Evolutionary conservation across 1,140 invertebrate species (phyloP).

Genomic region (Pseudomyrmex flavicornis): DNA sequence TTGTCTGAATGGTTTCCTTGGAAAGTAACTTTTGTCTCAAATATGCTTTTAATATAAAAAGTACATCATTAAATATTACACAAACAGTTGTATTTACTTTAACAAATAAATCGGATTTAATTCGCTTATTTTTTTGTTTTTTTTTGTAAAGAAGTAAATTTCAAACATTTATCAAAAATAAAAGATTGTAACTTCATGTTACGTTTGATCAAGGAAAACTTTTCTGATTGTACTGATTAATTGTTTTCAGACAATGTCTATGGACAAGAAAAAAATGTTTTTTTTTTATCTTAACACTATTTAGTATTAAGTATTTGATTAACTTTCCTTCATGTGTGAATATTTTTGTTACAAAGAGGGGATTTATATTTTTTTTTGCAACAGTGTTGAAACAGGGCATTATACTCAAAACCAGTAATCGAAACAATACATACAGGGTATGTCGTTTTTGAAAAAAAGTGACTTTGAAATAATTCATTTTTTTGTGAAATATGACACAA

Average conservation of each 20-base stretch:
- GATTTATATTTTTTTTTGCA: constrained; percentile 49
- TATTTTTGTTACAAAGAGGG: constrained; percentile 55
- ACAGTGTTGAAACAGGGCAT: constrained; percentile 57
- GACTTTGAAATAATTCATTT: not conserved
- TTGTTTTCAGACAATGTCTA: not conserved
- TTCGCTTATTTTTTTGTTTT: not conserved
- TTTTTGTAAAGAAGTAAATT: not conserved
- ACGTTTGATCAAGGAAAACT: constrained; percentile 18
- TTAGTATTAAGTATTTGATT: constrained; percentile 37
- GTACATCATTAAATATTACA: not conserved
- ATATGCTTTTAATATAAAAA: no score
- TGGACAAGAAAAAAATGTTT: constrained; percentile 5
- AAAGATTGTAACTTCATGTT: not conserved
- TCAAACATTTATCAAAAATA: constrained; percentile 1
- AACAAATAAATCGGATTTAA: not conserved
- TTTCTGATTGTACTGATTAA: not conserved
- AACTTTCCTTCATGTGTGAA: constrained; percentile 62
- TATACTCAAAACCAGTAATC: constrained; percentile 50
- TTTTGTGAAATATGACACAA: constrained; percentile 36
- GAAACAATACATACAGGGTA: constrained; percentile 55
- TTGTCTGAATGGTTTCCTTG: constrained; percentile 24
- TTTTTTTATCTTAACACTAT: constrained; percentile 52
- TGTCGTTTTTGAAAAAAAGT: not conserved
- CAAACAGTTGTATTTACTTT: not conserved
- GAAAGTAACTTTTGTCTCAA: not conserved